These are phyloP conservation scores for Platycercus adscitus DNA, from an alignment of 2,113 vertebrate genomes.

Conservation along the genomic window DNA sequence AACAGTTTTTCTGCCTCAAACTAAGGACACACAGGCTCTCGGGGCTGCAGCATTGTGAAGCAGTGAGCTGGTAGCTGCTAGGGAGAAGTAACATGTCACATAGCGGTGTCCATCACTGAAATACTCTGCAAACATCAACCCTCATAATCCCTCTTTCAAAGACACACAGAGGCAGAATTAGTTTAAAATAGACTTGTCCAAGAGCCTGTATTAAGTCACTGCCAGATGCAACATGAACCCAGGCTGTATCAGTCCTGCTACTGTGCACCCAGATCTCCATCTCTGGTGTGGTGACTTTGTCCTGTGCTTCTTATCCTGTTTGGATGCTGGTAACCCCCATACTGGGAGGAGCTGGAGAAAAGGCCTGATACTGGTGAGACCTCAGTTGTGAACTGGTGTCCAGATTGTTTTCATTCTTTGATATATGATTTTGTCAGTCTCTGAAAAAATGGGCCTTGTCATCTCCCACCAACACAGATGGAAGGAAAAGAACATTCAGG, in stretches of 20 bases:
- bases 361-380: background rate
- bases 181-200: conserved; percentile 43
- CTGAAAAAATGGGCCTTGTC: background rate
- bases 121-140: background rate
- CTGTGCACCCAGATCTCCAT: background rate
- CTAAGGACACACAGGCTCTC: background rate
- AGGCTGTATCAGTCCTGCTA: background rate
- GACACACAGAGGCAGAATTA: background rate
- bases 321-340: background rate
- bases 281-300: background rate
- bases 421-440: background rate
- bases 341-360: background rate
- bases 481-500: background rate
- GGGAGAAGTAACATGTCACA: background rate
- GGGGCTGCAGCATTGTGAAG: background rate
- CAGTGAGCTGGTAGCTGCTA: background rate
- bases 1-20: background rate
- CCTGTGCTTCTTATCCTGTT: background rate
- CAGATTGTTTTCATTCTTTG: background rate
- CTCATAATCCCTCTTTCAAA: conserved; percentile 25
- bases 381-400: background rate
- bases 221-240: background rate
- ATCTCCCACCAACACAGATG: background rate
- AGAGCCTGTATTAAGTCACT: background rate
- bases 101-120: background rate